Evolutionary conservation across 1,140 invertebrate genomes (phyloP).

Genomic region (Drosophila oshimai): DNA sequence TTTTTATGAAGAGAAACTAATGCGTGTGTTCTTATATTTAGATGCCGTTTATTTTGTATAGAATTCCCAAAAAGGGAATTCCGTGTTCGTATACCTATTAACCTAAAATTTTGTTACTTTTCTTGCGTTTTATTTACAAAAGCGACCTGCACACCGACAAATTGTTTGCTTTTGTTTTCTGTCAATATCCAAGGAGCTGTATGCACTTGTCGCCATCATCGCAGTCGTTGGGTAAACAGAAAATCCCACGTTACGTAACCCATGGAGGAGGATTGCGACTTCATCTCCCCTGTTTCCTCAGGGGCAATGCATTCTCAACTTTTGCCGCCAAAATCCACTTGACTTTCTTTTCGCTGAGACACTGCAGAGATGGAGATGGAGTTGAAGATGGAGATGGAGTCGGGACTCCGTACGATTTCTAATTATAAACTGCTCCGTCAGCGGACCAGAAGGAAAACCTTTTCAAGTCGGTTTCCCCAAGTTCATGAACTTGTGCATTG

Average conservation of each 20-base stretch:
- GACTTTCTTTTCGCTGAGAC: slow-evolving; percentile 46
- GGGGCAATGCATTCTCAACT: slow-evolving; percentile 45
- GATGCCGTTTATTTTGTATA: background rate
- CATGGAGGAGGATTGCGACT: slow-evolving; percentile 6
- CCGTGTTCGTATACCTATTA: background rate
- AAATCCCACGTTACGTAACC: slow-evolving; percentile 67
- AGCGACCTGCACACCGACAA: slow-evolving; percentile 62
- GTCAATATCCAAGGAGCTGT: slow-evolving; percentile 64
- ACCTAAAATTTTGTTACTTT: background rate
- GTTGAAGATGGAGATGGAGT: slow-evolving; percentile 24
- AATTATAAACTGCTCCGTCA: slow-evolving; percentile 78
- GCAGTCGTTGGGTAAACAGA: slow-evolving; percentile 60
- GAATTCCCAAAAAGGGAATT: background rate
- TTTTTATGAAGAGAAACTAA: no score
- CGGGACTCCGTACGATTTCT: slow-evolving; percentile 56
- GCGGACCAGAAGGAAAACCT: slow-evolving; percentile 52
- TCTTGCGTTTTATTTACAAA: slow-evolving; percentile 64
- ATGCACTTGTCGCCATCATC: slow-evolving; percentile 70
- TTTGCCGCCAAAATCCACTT: slow-evolving; percentile 73
- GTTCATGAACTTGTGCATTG: slow-evolving; percentile 80
- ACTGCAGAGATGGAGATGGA: slow-evolving; percentile 46
- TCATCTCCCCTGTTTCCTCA: background rate
- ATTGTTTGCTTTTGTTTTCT: slow-evolving; percentile 79
- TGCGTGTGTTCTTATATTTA: background rate
- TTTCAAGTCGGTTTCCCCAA: slow-evolving; percentile 50